phyloP scores from a whole-genome alignment of 2,797 vertebrate species.

The Adrianichthys oophorus region DNA sequence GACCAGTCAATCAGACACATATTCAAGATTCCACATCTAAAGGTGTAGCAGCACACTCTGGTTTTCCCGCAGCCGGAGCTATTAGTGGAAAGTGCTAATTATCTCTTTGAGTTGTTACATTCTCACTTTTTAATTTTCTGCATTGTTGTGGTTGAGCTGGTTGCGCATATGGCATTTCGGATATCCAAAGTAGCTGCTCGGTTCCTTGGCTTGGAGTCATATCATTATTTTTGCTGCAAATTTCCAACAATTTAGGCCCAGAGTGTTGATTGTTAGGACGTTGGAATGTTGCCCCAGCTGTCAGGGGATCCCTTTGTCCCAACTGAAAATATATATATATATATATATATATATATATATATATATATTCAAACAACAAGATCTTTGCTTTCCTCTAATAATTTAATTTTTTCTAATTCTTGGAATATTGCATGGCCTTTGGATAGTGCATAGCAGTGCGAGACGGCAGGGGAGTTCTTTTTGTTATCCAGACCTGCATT shows the following conservation, averaged over 20 bases:
- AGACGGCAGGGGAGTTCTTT: conserved; percentile 71
- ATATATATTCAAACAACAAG: conserved; percentile 4
- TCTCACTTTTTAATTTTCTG: conserved; percentile 39
- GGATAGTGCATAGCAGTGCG: conserved; percentile 55
- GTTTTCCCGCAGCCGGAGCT: conserved; percentile 22
- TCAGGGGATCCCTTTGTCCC: conserved; percentile 43
- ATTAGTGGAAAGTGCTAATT: conserved; percentile 46
- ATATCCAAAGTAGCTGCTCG: conserved; percentile 46
- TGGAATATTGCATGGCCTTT: conserved; percentile 68
- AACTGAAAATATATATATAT: conserved; percentile 16
- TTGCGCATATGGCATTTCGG: conserved; percentile 46
- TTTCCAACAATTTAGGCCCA: conserved; percentile 45
- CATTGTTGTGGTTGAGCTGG: conserved; percentile 35
- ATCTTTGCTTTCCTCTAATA: conserved; percentile 47
- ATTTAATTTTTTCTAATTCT: conserved; percentile 67
- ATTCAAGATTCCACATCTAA: conserved; percentile 29
- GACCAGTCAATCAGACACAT: conserved; percentile 44
- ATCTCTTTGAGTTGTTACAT: conserved; percentile 49
- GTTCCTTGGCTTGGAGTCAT: conserved; percentile 43
- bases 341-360: not conserved
- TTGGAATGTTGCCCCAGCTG: conserved; percentile 44
- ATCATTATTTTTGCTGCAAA: conserved; percentile 57
- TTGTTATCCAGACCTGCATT: conserved; percentile 77
- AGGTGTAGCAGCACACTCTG: conserved; percentile 11
- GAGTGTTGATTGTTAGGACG: conserved; percentile 38